These are phyloP conservation scores for Oryzias celebensis DNA, from an alignment of 2,113 vertebrate species.

Conservation along the genomic window DNA sequence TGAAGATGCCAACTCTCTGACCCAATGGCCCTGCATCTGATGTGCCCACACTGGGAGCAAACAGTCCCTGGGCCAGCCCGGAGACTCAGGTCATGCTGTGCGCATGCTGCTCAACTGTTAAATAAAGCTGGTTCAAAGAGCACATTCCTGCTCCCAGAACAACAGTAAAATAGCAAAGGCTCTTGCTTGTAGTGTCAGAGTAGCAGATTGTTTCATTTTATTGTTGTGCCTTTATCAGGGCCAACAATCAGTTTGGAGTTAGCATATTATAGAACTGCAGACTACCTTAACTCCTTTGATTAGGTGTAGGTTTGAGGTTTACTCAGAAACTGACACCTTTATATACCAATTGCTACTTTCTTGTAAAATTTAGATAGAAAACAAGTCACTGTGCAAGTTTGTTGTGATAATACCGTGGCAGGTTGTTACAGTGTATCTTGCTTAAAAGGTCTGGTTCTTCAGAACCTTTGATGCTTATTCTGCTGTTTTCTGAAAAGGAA, in stretches of 20 bases:
- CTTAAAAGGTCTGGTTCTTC: too few relatives aligned
- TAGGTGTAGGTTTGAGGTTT: too few relatives aligned
- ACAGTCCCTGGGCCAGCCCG: slow-evolving; percentile 55
- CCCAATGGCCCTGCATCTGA: slow-evolving; percentile 69
- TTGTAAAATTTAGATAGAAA: too few relatives aligned
- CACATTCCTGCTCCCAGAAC: slow-evolving; percentile 70
- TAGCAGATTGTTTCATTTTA: slow-evolving; percentile 73
- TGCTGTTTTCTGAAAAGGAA: too few relatives aligned
- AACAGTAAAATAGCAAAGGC: slow-evolving; percentile 56
- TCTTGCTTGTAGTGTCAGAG: slow-evolving; percentile 68
- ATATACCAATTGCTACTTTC: too few relatives aligned
- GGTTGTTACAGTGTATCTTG: too few relatives aligned
- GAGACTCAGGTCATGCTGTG: slow-evolving; percentile 61
- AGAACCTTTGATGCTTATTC: too few relatives aligned
- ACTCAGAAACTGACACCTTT: too few relatives aligned
- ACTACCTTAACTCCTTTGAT: too few relatives aligned
- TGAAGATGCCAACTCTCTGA: slow-evolving; percentile 77
- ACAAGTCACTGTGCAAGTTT: too few relatives aligned
- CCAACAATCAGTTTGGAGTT: slow-evolving; percentile 63
- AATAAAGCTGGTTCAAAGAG: slow-evolving; percentile 75
- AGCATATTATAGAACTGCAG: slow-evolving; percentile 32
- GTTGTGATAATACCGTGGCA: too few relatives aligned
- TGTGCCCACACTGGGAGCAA: slow-evolving; percentile 64
- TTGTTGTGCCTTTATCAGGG: slow-evolving; percentile 66
- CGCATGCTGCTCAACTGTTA: slow-evolving; percentile 69